Percentiles rank a stretch among this genome's conserved stretches.
Evolutionary conservation across 2,113 vertebrate genomes (phyloP).

Genomic region (Salvator merianae): DNA sequence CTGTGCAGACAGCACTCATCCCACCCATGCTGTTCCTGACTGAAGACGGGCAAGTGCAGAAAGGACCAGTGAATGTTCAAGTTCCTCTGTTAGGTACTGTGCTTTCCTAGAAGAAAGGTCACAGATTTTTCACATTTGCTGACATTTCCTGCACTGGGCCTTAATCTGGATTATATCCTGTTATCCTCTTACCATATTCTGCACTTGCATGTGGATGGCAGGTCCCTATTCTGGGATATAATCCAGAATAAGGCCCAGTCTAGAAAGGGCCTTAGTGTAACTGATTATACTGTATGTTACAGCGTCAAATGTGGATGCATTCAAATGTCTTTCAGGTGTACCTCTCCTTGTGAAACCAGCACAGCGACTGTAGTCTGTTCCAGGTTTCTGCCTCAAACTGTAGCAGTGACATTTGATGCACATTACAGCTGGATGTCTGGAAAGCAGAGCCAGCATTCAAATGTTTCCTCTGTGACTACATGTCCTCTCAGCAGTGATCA

Average conservation of each 20-base stretch:
- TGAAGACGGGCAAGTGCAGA: too few relatives aligned
- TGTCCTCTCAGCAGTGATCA: background rate
- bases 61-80: background rate
- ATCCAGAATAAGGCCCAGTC: too few relatives aligned
- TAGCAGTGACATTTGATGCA: background rate
- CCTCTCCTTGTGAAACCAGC: background rate
- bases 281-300: background rate
- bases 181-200: too few relatives aligned
- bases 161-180: too few relatives aligned
- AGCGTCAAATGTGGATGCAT: background rate
- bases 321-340: background rate
- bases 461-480: background rate
- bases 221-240: too few relatives aligned
- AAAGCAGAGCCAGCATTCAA: background rate
- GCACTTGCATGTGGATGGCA: too few relatives aligned
- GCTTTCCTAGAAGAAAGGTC: background rate
- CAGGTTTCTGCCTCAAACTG: background rate
- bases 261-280: background rate
- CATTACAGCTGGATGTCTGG: slow-evolving; percentile 1
- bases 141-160: too few relatives aligned
- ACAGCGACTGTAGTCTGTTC: background rate
- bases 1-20: too few relatives aligned
- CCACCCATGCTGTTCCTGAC: too few relatives aligned
- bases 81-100: background rate
- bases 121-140: background rate